phyloP scores from a whole-genome alignment of 92 coral and sea anemone species.

The Nematostella vectensis region DNA sequence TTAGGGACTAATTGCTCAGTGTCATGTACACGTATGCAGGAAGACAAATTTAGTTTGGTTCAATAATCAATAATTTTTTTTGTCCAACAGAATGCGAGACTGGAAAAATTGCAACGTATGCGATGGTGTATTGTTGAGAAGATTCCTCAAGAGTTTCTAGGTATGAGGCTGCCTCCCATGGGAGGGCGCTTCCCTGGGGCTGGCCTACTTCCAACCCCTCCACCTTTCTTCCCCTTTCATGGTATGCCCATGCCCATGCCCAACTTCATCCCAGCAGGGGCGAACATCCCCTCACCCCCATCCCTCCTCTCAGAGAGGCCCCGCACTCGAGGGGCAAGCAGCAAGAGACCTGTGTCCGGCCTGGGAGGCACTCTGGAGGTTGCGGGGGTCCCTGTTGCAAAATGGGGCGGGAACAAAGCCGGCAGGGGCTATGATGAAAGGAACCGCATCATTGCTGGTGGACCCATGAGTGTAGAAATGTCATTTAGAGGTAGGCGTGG shows the following conservation, averaged over 20 bases:
- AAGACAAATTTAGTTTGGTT: no score
- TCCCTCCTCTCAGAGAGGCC: conserved; percentile 43
- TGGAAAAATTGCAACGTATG: conserved; percentile 89
- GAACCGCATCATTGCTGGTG: conserved; percentile 88
- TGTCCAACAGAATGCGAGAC: conserved; percentile 51
- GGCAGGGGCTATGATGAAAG: conserved; percentile 93
- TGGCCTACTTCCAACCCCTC: conserved; percentile 76
- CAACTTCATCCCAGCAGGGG: conserved; percentile 77
- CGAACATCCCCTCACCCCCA: conserved; percentile 56
- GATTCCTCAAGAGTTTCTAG: conserved; percentile 56
- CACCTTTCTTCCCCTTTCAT: conserved; percentile 50
- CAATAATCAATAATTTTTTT: not conserved
- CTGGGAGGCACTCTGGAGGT: conserved; percentile 96
- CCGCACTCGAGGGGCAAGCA: conserved; percentile 82
- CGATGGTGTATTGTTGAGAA: conserved; percentile 96
- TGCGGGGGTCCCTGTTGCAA: conserved; percentile 96
- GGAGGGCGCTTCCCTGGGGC: conserved; percentile 44
- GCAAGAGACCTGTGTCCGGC: conserved; percentile 91
- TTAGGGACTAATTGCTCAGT: no score
- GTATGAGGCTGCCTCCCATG: conserved; percentile 47
- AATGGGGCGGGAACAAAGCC: conserved; percentile 90
- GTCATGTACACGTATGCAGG: no score
- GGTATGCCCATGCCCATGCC: conserved; percentile 51
- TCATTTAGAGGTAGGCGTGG: conserved; percentile 52
- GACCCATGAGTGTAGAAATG: conserved; percentile 87